Conservation (phyloP, 2,113 vertebrate species). For the Martes martes region DNA sequence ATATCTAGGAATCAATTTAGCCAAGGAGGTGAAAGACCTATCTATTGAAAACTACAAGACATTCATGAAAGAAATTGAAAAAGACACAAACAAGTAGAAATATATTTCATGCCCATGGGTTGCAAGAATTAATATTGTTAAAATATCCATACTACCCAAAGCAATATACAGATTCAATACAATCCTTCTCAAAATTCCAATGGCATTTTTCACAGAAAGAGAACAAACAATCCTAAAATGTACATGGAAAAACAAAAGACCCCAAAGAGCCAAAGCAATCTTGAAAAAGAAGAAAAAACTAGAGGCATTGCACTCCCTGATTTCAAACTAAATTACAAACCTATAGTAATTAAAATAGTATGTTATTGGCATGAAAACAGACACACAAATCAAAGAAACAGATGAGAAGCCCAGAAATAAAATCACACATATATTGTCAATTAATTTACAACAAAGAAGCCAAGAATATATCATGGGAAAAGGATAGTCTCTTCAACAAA, state of each 20-base stretch:
- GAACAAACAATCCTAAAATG: neutral
- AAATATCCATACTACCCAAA: neutral
- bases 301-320: neutral
- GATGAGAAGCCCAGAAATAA: neutral
- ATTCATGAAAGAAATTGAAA: neutral
- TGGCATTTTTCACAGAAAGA: neutral
- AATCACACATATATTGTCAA: neutral
- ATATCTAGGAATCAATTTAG: neutral
- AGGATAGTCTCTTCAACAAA: neutral
- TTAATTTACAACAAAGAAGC: neutral
- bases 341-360: neutral
- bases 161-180: neutral
- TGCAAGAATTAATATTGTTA: neutral
- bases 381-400: neutral
- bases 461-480: neutral
- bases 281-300: neutral
- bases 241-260: neutral
- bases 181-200: neutral
- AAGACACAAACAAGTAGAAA: neutral
- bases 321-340: neutral
- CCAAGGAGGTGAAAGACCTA: neutral
- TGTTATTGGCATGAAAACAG: neutral
- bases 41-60: neutral
- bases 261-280: neutral
- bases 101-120: neutral